phyloP scores from a whole-genome alignment of 2,113 vertebrate genomes.

The Engystomops pustulosus region DNA sequence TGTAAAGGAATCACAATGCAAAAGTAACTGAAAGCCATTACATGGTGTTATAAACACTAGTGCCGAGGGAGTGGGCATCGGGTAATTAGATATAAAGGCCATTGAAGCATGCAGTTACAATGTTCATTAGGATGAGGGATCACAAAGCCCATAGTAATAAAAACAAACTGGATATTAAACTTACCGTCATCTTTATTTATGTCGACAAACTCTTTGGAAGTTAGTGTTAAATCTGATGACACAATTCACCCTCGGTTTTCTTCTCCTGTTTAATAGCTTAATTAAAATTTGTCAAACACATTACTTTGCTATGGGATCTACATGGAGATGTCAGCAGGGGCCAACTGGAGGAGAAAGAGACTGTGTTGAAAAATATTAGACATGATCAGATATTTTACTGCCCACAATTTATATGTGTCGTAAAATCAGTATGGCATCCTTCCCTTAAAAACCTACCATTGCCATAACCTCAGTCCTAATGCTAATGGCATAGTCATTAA shows the following conservation, averaged over 20 bases:
- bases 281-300: too few relatives aligned
- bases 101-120: slow-evolving; percentile 59
- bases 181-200: slow-evolving; percentile 59
- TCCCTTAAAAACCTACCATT: slow-evolving; percentile 37
- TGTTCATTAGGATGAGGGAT: slow-evolving; percentile 60
- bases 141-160: slow-evolving; percentile 60
- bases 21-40: slow-evolving; percentile 59
- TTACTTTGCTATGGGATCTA: slow-evolving; percentile 39
- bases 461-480: slow-evolving; percentile 62
- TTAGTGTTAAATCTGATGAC: slow-evolving; percentile 51
- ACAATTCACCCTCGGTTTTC: slow-evolving; percentile 53
- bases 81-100: slow-evolving; percentile 62
- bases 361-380: slow-evolving; percentile 47
- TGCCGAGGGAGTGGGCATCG: slow-evolving; percentile 51
- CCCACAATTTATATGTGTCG: slow-evolving; percentile 49
- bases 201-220: slow-evolving; percentile 56
- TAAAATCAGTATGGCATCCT: slow-evolving; percentile 45
- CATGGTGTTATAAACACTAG: slow-evolving; percentile 53
- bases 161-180: slow-evolving; percentile 60
- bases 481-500: slow-evolving; percentile 66
- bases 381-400: slow-evolving; percentile 37
- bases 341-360: slow-evolving; percentile 34
- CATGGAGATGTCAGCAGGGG: slow-evolving; percentile 31
- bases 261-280: slow-evolving; percentile 42
- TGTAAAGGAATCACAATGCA: slow-evolving; percentile 61